Base-by-base conservation (phyloP, 1,140 invertebrate genomes). In the Aporrectodea caliginosa region DNA sequence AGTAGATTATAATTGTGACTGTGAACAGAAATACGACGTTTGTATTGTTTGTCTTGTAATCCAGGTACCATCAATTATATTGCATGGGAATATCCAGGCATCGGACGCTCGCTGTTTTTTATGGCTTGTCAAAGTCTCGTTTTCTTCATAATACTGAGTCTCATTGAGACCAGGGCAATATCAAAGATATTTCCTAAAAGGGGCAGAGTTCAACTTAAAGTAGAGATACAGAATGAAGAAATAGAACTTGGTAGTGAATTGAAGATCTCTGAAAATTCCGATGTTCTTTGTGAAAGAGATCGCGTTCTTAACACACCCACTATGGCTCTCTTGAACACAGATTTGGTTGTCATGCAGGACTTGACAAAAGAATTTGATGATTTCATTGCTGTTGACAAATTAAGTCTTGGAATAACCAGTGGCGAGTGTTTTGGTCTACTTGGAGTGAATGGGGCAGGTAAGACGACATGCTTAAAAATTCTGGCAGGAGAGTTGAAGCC, bases 81-180 rank as follows among this genome's bases (percentile, higher is more conserved):
- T 27, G 33, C 74, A 0, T 77, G 35, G 75, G 27, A 16, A 16
- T 58, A 35, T 33, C 69, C 74, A 33, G 91, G 91, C 0, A 83
- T 92, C 72, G 92, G 92, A 2, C 87, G 90, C 73, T 89, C 90
- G 81, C 80, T 92, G 1, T 33, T 90, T 1, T 90, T 88, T 77
- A 85, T 93, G 82, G 79, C 84, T 27, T 79, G 90, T 12, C 88
- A 91, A 81, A 90, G 90, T 6, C 75, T 89, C 30, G 69, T 91
- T 0, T 91, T 88, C 82, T 90, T 91, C 80, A 22, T 85, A 14
- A 32, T 91, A n/a, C 87, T 89, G 32, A 79, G 92, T 0, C 33
- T 88, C 1, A 84, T 91, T 16, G 90, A 92, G 81, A 90, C 81
- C 35, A n/a, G n/a, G n/a, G n/a, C n/a, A n/a, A n/a, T n/a, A n/a